Evolutionary conservation across 2,113 vertebrate genomes (phyloP).

Genomic region (Tragulus kanchil): DNA sequence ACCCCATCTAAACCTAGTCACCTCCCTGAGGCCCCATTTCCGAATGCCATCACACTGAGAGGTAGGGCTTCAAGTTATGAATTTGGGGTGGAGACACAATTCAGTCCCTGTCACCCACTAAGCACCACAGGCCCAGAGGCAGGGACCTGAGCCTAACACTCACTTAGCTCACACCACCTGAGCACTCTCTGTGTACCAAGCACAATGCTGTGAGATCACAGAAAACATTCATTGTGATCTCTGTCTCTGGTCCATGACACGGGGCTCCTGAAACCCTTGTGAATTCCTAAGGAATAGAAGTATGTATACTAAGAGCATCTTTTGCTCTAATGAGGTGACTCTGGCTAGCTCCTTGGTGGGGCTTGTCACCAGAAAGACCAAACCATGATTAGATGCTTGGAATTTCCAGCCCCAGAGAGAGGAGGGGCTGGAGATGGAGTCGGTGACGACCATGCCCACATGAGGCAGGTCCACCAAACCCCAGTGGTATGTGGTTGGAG

Average conservation of each 20-base stretch:
- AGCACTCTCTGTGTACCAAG: background rate
- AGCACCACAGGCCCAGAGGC: background rate
- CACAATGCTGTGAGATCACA: background rate
- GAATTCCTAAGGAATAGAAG: background rate
- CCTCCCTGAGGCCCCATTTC: background rate
- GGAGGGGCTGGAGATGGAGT: background rate
- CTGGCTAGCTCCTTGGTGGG: background rate
- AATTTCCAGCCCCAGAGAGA: background rate
- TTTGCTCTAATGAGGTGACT: background rate
- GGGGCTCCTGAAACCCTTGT: background rate
- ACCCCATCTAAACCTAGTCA: background rate
- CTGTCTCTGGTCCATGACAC: background rate
- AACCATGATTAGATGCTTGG: background rate
- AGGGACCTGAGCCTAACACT: background rate
- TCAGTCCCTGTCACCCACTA: background rate
- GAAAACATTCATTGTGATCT: background rate
- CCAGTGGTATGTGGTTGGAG: background rate
- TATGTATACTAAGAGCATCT: too few relatives aligned
- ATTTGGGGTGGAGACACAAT: too few relatives aligned
- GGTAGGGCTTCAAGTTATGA: background rate
- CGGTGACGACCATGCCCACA: background rate
- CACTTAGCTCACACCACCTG: background rate
- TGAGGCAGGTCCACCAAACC: background rate
- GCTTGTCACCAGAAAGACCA: background rate
- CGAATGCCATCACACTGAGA: background rate